These are phyloP conservation scores for Chrysopilus asiliformis DNA, from an alignment of 2,888 invertebrate genomes.

Conservation along the genomic window DNA sequence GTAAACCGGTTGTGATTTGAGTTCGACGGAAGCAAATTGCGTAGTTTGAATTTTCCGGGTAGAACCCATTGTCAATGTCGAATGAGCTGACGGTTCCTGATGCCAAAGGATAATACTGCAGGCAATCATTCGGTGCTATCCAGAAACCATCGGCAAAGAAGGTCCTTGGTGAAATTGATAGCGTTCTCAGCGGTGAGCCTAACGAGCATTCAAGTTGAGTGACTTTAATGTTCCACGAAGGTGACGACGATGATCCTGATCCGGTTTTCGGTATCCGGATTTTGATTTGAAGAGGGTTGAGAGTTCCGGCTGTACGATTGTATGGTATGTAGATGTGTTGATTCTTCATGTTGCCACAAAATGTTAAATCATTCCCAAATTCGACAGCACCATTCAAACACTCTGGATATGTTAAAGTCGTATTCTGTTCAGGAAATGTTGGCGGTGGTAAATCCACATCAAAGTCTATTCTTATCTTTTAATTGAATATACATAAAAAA, in stretches of 20 bases:
- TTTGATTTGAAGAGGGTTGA: slow-evolving; percentile 14
- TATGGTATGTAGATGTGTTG: slow-evolving; percentile 38
- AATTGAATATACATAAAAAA: too few relatives aligned
- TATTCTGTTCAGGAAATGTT: slow-evolving; percentile 14
- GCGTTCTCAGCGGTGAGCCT: slow-evolving; percentile 13
- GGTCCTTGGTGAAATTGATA: not conserved
- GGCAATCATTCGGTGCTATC: slow-evolving; percentile 24
- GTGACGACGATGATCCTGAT: slow-evolving; percentile 13
- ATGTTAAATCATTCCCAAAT: slow-evolving; percentile 20
- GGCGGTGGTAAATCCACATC: slow-evolving; percentile 25
- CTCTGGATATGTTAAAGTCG: slow-evolving; percentile 17
- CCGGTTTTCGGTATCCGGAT: slow-evolving; percentile 17
- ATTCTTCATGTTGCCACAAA: slow-evolving; percentile 47
- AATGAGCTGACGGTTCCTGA: slow-evolving; percentile 29
- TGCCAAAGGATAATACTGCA: slow-evolving; percentile 24
- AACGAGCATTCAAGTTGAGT: slow-evolving; percentile 24
- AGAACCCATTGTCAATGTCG: slow-evolving; percentile 42
- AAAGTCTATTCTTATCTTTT: slow-evolving; percentile 22
- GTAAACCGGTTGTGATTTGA: slow-evolving; percentile 15
- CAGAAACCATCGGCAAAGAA: slow-evolving; percentile 20
- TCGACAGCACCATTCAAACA: slow-evolving; percentile 21
- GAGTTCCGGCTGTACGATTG: slow-evolving; percentile 21
- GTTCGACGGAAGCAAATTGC: slow-evolving; percentile 47
- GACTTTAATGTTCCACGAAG: slow-evolving; percentile 19
- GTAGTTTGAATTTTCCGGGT: slow-evolving; percentile 43